These are phyloP conservation scores for Sminthurinus aureus DNA, from an alignment of 2,888 invertebrate genomes.

Conservation along the genomic window DNA sequence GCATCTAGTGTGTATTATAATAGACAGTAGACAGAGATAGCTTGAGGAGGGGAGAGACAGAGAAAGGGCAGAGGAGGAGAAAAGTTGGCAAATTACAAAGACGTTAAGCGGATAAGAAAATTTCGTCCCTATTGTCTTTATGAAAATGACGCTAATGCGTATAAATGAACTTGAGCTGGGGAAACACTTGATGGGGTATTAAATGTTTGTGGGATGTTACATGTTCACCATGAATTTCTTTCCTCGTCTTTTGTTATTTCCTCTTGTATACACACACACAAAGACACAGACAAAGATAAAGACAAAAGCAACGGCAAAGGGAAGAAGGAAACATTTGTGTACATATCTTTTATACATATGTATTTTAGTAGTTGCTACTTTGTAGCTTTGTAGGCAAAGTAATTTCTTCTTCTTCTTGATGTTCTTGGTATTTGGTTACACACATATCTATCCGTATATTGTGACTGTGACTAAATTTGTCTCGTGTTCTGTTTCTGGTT, in stretches of 20 bases:
- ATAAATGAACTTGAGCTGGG: constrained; percentile 22
- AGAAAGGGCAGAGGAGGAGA: constrained; percentile 18
- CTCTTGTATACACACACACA: background rate
- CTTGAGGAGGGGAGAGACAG: constrained; percentile 23
- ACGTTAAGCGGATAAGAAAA: constrained; percentile 45
- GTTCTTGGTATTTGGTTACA: background rate
- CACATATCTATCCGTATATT: background rate
- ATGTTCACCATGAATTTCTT: constrained; percentile 1
- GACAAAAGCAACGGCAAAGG: no score
- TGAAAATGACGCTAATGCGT: constrained; percentile 20
- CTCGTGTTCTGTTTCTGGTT: no score
- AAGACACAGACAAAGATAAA: background rate
- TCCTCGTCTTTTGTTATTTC: background rate
- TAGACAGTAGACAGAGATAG: background rate
- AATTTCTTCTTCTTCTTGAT: background rate
- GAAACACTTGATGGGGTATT: constrained; percentile 23
- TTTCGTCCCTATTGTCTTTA: constrained; percentile 37
- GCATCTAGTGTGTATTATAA: constrained; percentile 5
- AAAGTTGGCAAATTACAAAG: constrained; percentile 27
- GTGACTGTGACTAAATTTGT: no score
- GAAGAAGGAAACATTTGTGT: background rate
- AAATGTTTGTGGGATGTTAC: constrained; percentile 14
- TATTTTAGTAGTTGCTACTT: no score
- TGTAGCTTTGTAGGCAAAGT: constrained; percentile 3
- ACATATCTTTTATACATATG: no score